Conservation (phyloP, 2,113 vertebrate species). For the Nycticryphes semicollaris region DNA sequence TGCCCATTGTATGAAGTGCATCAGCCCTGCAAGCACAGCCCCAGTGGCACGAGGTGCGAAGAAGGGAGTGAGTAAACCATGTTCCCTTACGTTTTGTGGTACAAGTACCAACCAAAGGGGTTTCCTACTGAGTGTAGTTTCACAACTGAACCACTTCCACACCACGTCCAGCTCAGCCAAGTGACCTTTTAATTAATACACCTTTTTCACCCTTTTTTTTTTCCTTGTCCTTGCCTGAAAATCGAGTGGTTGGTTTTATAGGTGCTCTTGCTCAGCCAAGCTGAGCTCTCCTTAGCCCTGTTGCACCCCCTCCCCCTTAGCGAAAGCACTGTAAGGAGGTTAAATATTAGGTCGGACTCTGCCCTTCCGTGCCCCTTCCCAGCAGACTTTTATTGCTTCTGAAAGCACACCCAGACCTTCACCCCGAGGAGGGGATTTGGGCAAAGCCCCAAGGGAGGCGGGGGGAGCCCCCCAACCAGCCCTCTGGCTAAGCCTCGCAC, state of each 20-base stretch:
- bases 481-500: not conserved
- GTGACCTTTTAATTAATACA: not conserved
- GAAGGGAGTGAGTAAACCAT: not conserved
- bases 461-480: not conserved
- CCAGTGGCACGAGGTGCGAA: slow-evolving; percentile 32
- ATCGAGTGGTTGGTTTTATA: not conserved
- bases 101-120: not conserved
- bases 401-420: not conserved
- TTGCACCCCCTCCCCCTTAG: not conserved
- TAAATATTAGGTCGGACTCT: slow-evolving; percentile 50
- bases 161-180: slow-evolving; percentile 26
- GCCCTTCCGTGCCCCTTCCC: not conserved
- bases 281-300: slow-evolving; percentile 58
- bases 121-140: not conserved
- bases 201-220: too few relatives aligned
- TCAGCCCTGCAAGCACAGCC: slow-evolving; percentile 30
- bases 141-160: slow-evolving; percentile 39
- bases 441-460: not conserved
- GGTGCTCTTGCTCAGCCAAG: slow-evolving; percentile 41
- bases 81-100: slow-evolving; percentile 19
- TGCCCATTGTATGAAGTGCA: slow-evolving; percentile 55
- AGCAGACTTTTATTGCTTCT: not conserved
- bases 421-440: not conserved
- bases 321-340: slow-evolving; percentile 51
- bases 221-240: not conserved